phyloP scores from a whole-genome alignment of 2,797 vertebrate genomes.

The Pseudocheirus occidentalis region DNA sequence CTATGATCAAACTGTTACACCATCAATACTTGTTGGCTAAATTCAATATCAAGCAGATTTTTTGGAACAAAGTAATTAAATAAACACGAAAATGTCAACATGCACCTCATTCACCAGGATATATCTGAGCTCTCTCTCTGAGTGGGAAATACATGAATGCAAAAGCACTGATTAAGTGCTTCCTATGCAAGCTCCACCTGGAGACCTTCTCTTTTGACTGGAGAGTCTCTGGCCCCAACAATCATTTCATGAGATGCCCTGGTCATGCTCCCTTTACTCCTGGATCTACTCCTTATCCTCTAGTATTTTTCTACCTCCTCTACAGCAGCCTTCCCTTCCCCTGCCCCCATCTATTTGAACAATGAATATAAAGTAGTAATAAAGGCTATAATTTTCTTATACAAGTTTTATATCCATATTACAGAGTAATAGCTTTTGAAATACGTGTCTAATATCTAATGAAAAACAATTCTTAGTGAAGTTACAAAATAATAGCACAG shows the following conservation, averaged over 20 bases:
- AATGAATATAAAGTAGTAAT: neutral
- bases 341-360: neutral
- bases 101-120: neutral
- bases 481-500: neutral
- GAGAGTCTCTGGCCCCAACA: neutral
- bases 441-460: neutral
- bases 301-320: neutral
- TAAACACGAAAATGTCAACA: neutral
- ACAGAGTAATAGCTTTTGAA: neutral
- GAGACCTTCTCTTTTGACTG: neutral
- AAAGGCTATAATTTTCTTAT: neutral
- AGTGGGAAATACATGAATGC: neutral
- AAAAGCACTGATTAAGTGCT: neutral
- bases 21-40: slow-evolving; percentile 22
- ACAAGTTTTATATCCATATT: neutral
- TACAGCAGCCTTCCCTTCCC: neutral
- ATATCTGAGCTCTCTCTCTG: neutral
- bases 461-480: neutral
- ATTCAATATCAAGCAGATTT: slow-evolving; percentile 11
- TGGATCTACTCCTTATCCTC: neutral
- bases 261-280: neutral
- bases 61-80: neutral
- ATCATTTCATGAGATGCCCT: neutral
- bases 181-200: neutral
- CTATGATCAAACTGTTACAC: slow-evolving; percentile 18